These are phyloP conservation scores for Xiphophorus maculatus DNA, from an alignment of 2,113 vertebrate species.

Conservation along the genomic window DNA sequence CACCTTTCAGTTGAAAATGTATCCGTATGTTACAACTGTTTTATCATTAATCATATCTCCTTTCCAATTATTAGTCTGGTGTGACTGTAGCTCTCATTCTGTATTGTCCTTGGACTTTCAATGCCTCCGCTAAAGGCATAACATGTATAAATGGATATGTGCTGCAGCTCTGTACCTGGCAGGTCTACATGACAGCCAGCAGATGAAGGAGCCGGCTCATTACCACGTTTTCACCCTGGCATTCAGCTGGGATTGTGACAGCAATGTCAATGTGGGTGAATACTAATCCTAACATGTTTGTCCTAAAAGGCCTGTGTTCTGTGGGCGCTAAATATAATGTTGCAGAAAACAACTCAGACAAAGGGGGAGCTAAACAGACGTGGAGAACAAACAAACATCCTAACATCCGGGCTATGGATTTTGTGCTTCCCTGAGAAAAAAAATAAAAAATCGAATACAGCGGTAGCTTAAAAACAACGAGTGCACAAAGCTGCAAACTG, in stretches of 20 bases:
- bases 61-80: background rate
- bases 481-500: conserved; percentile 11
- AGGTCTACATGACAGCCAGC: conserved; percentile 51
- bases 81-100: background rate
- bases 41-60: background rate
- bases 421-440: conserved; percentile 9
- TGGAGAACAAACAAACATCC: conserved; percentile 26
- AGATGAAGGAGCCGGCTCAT: conserved; percentile 42
- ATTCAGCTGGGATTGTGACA: conserved; percentile 43
- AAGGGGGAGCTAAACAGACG: conserved; percentile 15
- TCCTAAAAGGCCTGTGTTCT: conserved; percentile 40
- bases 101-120: background rate
- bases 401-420: conserved; percentile 20
- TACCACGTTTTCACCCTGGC: conserved; percentile 29
- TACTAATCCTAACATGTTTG: conserved; percentile 39
- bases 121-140: conserved; percentile 34
- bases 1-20: too few species aligned
- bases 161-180: conserved; percentile 34
- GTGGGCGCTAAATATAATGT: conserved; percentile 20
- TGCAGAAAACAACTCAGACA: background rate
- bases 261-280: conserved; percentile 42
- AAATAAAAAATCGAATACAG: background rate
- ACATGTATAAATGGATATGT: conserved; percentile 44
- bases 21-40: background rate
- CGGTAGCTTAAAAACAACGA: background rate